A percentile compares a stretch with the other conserved stretches of the same genome.
Evolutionary conservation across 2,888 invertebrate genomes (phyloP).

Genomic region (Entomobrya multifasciata): DNA sequence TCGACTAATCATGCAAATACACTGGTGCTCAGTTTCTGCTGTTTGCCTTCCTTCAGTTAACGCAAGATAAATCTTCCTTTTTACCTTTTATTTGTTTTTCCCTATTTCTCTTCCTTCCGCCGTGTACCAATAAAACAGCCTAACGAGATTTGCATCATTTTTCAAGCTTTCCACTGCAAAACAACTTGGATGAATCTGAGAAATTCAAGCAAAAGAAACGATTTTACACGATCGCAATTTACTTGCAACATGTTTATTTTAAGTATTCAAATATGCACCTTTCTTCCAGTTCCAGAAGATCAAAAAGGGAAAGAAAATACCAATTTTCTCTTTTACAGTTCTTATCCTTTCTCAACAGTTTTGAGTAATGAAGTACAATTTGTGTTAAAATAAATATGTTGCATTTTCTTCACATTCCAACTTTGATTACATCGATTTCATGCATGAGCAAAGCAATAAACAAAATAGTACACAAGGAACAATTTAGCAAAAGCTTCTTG

Average conservation of each 20-base stretch:
- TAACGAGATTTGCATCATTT: slow-evolving; percentile 57
- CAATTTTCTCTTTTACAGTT: neutral
- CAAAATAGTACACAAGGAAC: neutral
- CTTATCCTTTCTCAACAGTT: neutral
- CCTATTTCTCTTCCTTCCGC: neutral
- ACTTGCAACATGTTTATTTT: neutral
- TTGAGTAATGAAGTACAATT: slow-evolving; percentile 56
- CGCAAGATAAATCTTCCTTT: slow-evolving; percentile 43
- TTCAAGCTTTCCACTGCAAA: slow-evolving; percentile 7
- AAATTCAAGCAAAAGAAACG: neutral
- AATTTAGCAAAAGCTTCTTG: neutral
- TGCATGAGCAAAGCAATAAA: too few species aligned
- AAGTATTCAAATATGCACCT: neutral
- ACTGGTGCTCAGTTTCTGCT: slow-evolving; percentile 1
- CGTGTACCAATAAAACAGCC: slow-evolving; percentile 21
- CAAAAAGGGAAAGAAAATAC: too few species aligned
- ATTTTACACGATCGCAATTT: neutral
- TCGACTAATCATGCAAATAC: slow-evolving; percentile 57
- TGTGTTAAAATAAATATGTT: slow-evolving; percentile 45
- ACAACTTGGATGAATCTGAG: slow-evolving; percentile 7
- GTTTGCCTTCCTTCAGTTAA: slow-evolving; percentile 2
- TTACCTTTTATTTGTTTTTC: slow-evolving; percentile 41
- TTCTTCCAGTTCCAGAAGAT: too few species aligned
- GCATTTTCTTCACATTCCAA: too few species aligned
- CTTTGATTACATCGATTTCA: too few species aligned